phyloP scores from a whole-genome alignment of 2,888 invertebrate genomes.

The Rhodophaea formosa region DNA sequence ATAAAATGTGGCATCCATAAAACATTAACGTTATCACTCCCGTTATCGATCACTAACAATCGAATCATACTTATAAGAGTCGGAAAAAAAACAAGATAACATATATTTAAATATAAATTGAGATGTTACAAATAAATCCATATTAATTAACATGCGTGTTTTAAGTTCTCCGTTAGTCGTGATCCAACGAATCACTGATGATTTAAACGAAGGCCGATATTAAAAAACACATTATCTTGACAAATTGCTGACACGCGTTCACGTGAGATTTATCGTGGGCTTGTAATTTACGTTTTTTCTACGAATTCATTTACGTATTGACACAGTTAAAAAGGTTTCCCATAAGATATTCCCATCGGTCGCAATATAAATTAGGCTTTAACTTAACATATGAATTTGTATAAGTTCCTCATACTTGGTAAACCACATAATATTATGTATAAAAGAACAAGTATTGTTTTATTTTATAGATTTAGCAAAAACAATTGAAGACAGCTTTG shows the following conservation, averaged over 20 bases:
- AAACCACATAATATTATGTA: too few relatives aligned
- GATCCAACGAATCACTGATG: not conserved
- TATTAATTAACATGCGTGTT: constrained; percentile 3
- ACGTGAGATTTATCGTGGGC: not conserved
- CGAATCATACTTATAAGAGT: too few relatives aligned
- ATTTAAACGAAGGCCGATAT: constrained; percentile 2
- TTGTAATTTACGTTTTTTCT: not conserved
- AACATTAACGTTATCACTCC: too few relatives aligned
- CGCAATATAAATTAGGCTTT: too few relatives aligned
- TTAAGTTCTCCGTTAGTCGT: not conserved
- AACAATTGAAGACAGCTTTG: too few relatives aligned
- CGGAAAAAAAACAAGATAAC: not conserved
- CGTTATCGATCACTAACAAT: too few relatives aligned
- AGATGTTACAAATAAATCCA: constrained; percentile 6
- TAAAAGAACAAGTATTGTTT: too few relatives aligned
- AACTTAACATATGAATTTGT: too few relatives aligned
- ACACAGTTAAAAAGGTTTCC: not conserved
- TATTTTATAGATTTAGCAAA: too few relatives aligned
- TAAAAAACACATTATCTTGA: constrained; percentile 10
- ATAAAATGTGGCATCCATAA: too few relatives aligned
- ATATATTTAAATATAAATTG: constrained; percentile 7
- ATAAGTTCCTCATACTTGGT: too few relatives aligned
- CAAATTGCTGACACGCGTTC: constrained; percentile 14
- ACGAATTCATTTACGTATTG: not conserved
- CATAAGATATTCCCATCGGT: not conserved